Base-by-base conservation (phyloP, 2,797 vertebrate species). In the Gobionotothen gibberifrons region DNA sequence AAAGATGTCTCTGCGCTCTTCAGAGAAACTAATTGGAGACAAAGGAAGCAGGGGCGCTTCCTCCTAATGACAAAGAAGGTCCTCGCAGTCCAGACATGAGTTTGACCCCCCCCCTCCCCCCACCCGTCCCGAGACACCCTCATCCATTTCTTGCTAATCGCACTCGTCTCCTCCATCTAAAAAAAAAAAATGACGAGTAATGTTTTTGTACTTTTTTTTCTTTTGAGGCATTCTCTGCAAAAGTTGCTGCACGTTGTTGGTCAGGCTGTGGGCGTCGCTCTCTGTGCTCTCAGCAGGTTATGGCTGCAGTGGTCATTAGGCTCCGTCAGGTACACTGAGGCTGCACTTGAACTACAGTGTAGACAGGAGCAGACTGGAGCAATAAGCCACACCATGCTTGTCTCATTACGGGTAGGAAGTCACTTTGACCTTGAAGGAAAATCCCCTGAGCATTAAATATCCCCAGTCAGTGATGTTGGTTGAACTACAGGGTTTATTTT, bases 1-100 rank as follows among this genome's bases (percentile, higher is more conserved):
- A 90, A 94, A 92, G 90, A 92, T 90, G 92, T 88, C 89, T 88
- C 84, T 82, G 69, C 52, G 52, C 83, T 91, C 88, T 85, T 92
- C 87, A 84, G 85, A 93, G 87, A 93, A 91, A 91, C 92, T 95
- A 95, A 95, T 95, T 95, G 93, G 87, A 95, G 93, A 94, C 93
- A 91, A 94, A 93, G 89, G 88, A 90, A 91, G 80, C 80, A 68
- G 78, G 80, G 79, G 36, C 76, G 84, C 90, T 90, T 88, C 90
- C 90, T 79, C 54, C 72, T 95, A 95, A 95, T 95, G 93, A 95
- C 92, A 95, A 93, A 93, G 93, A 90, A 92, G 86, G 77, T 60
- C 69, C 62, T 72, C 51, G 11, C 59, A 77, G 69, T 76, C 87
- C 89, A 93, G 91, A 91, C 92, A 87, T 74, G 90, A 85, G 82